Evolutionary conservation across 2,888 invertebrate genomes (phyloP), one percentile per base, ranked within the genome.

Genomic region (Anodontia alba): DNA sequence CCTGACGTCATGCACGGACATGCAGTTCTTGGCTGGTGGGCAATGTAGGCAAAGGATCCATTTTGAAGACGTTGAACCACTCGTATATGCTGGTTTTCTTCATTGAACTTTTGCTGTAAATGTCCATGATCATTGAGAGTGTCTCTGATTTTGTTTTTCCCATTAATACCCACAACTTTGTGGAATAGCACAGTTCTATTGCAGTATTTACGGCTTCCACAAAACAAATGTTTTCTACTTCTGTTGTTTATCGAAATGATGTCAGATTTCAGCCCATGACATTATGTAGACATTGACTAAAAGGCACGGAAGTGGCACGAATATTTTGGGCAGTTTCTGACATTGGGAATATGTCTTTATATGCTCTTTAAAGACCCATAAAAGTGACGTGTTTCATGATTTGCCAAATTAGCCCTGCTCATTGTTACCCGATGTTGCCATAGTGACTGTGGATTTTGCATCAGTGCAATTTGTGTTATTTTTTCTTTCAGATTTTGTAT

Each of bases 181-280:
- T 57, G 29, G 57, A 5, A 26, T 7, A 57, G 5, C 57, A 29
- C 8, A 26, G 57, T 26, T 57, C 57, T 5, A 29, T 29, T 29
- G 57, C 23, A 23, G 7, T 57, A 26, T 57, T 29, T 57, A 29
- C 29, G 57, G 29, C 57, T 8, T 7, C 29, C n/a, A n/a, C n/a
- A 49, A 10, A 20, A 20, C 49, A 10, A 49, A 10, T 62, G 33
- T 29, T 62, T 29, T 62, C 62, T 62, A 62, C 62, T 62, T 62
- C 62, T 29, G 62, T 31, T 62, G 62, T 62, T 62, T 31, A 26
- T 26, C 26, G 62, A 62, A 62, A 62, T 49, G 20, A 49, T 20
- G 12, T 49, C 49, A 49, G n/a, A 49, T 49, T 20, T 49, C 49
- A 49, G 49, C n/a, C 49, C 20, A 5, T 49, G 12, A 20, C 49